Evolutionary conservation across 2,797 vertebrate species (phyloP), one percentile per base, ranked within the genome.

Genomic region (Neosilurus hyrtlii): DNA sequence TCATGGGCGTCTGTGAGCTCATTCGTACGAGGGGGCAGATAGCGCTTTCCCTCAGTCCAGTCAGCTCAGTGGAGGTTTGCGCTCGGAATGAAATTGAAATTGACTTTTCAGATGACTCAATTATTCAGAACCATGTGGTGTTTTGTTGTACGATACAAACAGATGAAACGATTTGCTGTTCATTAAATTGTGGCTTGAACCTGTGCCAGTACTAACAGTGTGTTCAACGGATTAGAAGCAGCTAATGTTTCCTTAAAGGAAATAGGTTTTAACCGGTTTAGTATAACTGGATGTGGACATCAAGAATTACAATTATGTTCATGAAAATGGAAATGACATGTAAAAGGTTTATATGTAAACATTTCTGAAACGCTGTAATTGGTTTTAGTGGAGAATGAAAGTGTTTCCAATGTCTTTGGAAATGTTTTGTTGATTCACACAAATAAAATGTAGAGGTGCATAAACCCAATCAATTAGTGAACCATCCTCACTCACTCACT

Each of bases 311-410:
- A 35, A 12, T 22, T 30, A 20, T 35, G 72, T 35, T 73, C 51
- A n/a, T 56, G n/a, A 74, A 51, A 71, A 52, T 52, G 49, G 68
- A 71, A 71, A 24, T 52, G 49, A 71, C 30, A 30, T 16, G 52
- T 14, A 56, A 20, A 74, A 30, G 26, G 72, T 24, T 74, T 57
- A 0, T 0, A 57, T 35, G 9, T 74, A 22, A 74, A 56, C 56
- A 74, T 74, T 74, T 57, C 26, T 74, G 72, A 74, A 74, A 35
- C 20, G 24, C 52, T 4, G 72, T 56, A 74, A 74, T 57, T 57
- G 72, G 52, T 22, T 74, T 74, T 35, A 73, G n/a, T 5, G 16
- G 26, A 22, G 26, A 57, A 74, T 74, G 24, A 74, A 74, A 74
- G 54, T 0, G 52, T 22, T 57, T 74, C 14, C 20, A 24, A 74